phyloP scores from a whole-genome alignment of 2,113 vertebrate genomes.

The Leptodactylus fuscus region DNA sequence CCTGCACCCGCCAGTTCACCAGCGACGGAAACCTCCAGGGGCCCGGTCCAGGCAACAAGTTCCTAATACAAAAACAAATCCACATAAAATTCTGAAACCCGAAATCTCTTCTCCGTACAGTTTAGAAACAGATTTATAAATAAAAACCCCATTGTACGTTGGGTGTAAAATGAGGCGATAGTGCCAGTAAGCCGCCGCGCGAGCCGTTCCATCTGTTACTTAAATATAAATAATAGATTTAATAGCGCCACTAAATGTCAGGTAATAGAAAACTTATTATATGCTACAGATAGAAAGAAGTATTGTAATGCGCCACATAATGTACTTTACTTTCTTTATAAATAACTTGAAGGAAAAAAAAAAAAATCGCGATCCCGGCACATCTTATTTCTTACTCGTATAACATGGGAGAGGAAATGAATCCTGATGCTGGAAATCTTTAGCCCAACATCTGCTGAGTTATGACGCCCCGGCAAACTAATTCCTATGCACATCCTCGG shows the following conservation, averaged over 20 bases:
- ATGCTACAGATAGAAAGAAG: slow-evolving; percentile 17
- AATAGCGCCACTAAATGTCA: slow-evolving; percentile 19
- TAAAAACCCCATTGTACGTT: neutral
- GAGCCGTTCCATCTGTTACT: neutral
- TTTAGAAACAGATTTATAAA: neutral
- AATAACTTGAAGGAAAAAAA: neutral
- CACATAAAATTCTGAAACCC: neutral
- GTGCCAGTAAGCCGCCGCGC: neutral
- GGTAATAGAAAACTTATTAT: neutral
- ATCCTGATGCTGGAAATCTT: slow-evolving; percentile 38
- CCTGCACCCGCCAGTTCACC: too few relatives aligned
- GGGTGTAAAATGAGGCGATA: neutral
- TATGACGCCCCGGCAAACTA: neutral
- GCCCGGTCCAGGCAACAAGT: neutral
- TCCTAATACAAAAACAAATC: neutral
- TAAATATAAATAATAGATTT: slow-evolving; percentile 35
- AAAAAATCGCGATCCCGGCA: neutral
- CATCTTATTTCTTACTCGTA: slow-evolving; percentile 3
- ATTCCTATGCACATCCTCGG: slow-evolving; percentile 38
- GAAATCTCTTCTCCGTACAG: neutral
- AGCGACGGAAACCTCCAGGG: too few relatives aligned
- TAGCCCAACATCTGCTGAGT: slow-evolving; percentile 11
- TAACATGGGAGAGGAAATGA: neutral
- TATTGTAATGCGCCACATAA: neutral
- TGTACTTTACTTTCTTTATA: slow-evolving; percentile 35